Percentiles rank a stretch among this genome's conserved stretches.
Evolutionary conservation across 2,888 invertebrate genomes (phyloP).

Genomic region (Argyresthia goedartella): DNA sequence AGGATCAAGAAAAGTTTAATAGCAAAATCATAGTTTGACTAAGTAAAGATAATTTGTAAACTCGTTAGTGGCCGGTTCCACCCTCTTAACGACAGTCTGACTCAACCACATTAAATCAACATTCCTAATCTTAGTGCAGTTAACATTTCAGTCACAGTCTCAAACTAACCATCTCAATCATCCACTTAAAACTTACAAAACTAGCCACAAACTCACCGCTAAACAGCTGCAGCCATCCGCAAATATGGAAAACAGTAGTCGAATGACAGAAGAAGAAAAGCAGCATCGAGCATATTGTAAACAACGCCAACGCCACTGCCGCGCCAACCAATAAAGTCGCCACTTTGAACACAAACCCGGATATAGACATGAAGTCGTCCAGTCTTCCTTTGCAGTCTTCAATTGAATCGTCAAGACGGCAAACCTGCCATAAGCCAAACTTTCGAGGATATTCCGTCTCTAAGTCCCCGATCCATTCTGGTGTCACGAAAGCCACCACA

Average conservation of each 20-base stretch:
- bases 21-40: too few relatives aligned
- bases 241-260: conserved; percentile 91
- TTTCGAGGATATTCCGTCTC: conserved; percentile 90
- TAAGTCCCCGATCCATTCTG: conserved; percentile 90
- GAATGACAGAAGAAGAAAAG: conserved; percentile 95
- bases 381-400: conserved; percentile 89
- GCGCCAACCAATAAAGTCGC: conserved; percentile 91
- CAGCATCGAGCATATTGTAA: conserved; percentile 90
- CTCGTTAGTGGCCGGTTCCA: too few relatives aligned
- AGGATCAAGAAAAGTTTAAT: too few relatives aligned
- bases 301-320: conserved; percentile 85
- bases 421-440: conserved; percentile 93
- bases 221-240: conserved; percentile 95
- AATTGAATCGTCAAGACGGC: conserved; percentile 81
- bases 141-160: too few relatives aligned
- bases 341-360: conserved; percentile 86
- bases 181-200: too few relatives aligned
- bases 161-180: too few relatives aligned
- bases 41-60: too few relatives aligned
- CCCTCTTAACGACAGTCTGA: too few relatives aligned
- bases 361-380: conserved; percentile 85
- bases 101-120: too few relatives aligned
- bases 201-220: conserved; percentile 78
- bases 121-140: too few relatives aligned
- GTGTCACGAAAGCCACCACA: conserved; percentile 95